Base-by-base conservation (phyloP, 2,113 vertebrate species). In the Pterocles gutturalis region DNA sequence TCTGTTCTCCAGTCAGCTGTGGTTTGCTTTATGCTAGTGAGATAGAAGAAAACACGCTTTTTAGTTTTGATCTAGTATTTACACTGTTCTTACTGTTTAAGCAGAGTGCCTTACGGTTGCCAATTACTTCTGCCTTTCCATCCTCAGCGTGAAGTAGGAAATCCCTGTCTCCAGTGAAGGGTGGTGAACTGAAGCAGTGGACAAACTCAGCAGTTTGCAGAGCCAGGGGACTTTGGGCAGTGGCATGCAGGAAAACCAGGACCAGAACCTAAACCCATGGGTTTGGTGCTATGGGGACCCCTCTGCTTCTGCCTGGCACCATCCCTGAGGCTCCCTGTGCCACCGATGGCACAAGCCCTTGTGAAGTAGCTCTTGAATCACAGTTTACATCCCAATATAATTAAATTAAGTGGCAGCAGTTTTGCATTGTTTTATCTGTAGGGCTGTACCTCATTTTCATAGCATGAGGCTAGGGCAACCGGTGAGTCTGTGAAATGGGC, bases 291-390 rank as follows among this genome's bases (percentile, higher is more conserved):
- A 7, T 67, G 38, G 33, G 21, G 25, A 64, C 15, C 34, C 25
- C 58, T 67, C 38, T 2, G 5, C 4, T 80, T 55, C 51, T 26
- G 26, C 70, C 19, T 71, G n/a, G 61, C 31, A 17, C 31, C 2
- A 3, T n/a, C 20, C 26, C 51, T 0, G 1, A 62, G n/a, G 20
- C 15, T 55, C 9, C 33, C 5, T 0, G 0, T 43, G 29, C 46
- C 65, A 69, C 34, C 2, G 1, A 15, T 0, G 4, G n/a, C 3
- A 18, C 72, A 78, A 87, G 19, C 10, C 34, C 28, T 54, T 34
- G 41, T 22, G n/a, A 71, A 62, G 55, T 4, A 54, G 5, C 28
- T 82, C 57, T 83, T 51, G 53, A 83, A 34, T 25, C 70, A 36
- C 22, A 62, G 14, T 66, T 75, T 73, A 29, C 31, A 87, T 4